phyloP scores from a whole-genome alignment of 2,113 vertebrate genomes.

The Corythoichthys haematopterus region DNA sequence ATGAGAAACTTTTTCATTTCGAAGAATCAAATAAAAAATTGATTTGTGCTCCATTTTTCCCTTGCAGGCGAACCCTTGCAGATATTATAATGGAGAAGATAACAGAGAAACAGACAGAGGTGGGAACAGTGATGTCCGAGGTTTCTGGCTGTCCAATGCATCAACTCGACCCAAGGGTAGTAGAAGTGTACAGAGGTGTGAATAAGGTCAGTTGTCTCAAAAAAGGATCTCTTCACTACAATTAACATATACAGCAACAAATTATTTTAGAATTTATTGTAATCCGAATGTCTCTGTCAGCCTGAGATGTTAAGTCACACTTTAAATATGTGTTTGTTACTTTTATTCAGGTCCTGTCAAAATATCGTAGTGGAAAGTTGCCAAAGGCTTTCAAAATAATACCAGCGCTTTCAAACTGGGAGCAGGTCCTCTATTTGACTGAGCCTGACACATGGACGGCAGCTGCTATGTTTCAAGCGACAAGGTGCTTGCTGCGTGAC shows the following conservation, averaged over 20 bases:
- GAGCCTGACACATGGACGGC: slow-evolving; percentile 92
- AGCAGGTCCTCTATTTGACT: slow-evolving; percentile 93
- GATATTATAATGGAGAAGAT: slow-evolving; percentile 98
- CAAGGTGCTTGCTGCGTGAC: slow-evolving; percentile 71
- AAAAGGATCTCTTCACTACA: neutral
- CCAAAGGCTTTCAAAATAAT: slow-evolving; percentile 98
- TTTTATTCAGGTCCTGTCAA: slow-evolving; percentile 81
- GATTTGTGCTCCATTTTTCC: slow-evolving; percentile 15
- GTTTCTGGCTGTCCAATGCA: slow-evolving; percentile 80
- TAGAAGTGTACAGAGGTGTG: slow-evolving; percentile 89
- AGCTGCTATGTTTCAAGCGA: slow-evolving; percentile 96
- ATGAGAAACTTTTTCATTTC: neutral
- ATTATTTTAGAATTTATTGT: neutral
- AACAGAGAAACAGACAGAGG: slow-evolving; percentile 96
- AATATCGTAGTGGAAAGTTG: slow-evolving; percentile 91
- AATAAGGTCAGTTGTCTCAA: slow-evolving; percentile 73
- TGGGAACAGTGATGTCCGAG: slow-evolving; percentile 87
- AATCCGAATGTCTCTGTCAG: neutral
- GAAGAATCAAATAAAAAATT: neutral
- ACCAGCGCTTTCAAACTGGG: slow-evolving; percentile 94
- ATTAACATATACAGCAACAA: neutral
- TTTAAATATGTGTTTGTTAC: slow-evolving; percentile 1
- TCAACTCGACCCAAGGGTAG: slow-evolving; percentile 84
- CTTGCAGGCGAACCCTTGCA: slow-evolving; percentile 81
- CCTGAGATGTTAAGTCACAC: neutral